phyloP scores from a whole-genome alignment of 2,888 invertebrate genomes.

The Drosophila nigritarsus region DNA sequence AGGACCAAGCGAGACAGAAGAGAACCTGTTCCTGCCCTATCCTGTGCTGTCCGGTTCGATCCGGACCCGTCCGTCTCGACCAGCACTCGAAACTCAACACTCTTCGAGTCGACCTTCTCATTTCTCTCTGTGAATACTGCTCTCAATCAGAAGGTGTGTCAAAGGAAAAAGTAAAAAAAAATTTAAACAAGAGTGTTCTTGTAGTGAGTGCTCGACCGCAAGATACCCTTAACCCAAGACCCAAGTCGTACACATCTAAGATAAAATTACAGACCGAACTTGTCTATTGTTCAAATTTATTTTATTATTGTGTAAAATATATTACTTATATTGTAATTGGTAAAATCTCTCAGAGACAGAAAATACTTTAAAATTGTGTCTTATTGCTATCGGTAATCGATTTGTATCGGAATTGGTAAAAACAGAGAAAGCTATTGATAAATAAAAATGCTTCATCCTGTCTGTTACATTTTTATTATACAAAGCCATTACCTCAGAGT shows the following conservation, averaged over 20 bases:
- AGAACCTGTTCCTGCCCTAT: background rate
- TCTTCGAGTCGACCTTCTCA: conserved; percentile 9
- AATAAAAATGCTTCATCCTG: background rate
- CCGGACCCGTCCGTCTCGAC: background rate
- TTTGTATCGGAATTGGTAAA: no score
- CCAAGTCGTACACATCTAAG: background rate
- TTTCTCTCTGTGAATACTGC: background rate
- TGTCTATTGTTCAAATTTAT: background rate
- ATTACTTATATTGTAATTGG: background rate
- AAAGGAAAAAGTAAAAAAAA: background rate
- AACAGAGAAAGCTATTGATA: background rate
- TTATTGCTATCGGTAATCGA: background rate
- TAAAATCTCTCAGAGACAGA: background rate
- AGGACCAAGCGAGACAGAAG: conserved; percentile 28
- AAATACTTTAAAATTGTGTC: no score
- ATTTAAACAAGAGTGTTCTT: background rate
- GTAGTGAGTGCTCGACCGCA: background rate
- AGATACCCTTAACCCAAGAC: background rate
- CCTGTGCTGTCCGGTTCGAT: background rate
- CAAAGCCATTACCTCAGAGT: background rate
- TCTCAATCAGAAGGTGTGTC: background rate
- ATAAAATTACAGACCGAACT: background rate
- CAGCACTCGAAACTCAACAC: conserved; percentile 14
- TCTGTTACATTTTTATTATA: background rate
- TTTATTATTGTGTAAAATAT: background rate